Evolutionary conservation across 2,888 invertebrate species (phyloP), one percentile per base, ranked within the genome.

Genomic region (Meloe dianella): DNA sequence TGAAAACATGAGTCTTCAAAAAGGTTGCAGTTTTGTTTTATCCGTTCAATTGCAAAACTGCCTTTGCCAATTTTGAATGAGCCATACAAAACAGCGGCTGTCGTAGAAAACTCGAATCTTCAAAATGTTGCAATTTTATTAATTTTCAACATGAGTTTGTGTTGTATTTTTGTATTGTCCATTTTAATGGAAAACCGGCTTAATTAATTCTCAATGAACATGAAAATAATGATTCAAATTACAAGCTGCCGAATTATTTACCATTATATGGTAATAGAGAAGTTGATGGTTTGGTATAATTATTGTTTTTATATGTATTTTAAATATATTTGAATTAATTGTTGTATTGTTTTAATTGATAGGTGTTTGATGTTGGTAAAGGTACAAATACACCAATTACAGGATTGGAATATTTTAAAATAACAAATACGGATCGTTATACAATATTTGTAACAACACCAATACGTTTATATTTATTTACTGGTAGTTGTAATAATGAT

Each of bases 341-440:
- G 29, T 17, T n/a, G n/a, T 47, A n/a, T 35, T 22, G 27, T 20
- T 57, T 70, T 64, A 66, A 68, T 73, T 73, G 61, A 74, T 77
- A 95, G 94, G 91, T 96, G 54, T 96, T 95, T 79, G 95, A 95
- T 83, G 88, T 96, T 73, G 95, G 95, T 0, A 90, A 91, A 82
- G 92, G 92, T 0, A 87, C 88, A 29, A 87, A 89, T 57, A 92
- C 90, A 66, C 91, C 94, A 0, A 93, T 97, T 69, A 96, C 94
- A n/a, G 95, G 95, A 0, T 85, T 97, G 63, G 92, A 95, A 80
- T 93, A 94, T 82, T 91, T 93, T 80, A 89, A 90, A 78, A 86
- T 93, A 66, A 89, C 90, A 12, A 87, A 87, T 60, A 87, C 90
- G 0, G 91, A 90, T 69, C 91, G 90, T 78, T 96, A 92, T 82